phyloP scores from a whole-genome alignment of 2,888 invertebrate genomes.

The Spatulosminthurus flaviceps region DNA sequence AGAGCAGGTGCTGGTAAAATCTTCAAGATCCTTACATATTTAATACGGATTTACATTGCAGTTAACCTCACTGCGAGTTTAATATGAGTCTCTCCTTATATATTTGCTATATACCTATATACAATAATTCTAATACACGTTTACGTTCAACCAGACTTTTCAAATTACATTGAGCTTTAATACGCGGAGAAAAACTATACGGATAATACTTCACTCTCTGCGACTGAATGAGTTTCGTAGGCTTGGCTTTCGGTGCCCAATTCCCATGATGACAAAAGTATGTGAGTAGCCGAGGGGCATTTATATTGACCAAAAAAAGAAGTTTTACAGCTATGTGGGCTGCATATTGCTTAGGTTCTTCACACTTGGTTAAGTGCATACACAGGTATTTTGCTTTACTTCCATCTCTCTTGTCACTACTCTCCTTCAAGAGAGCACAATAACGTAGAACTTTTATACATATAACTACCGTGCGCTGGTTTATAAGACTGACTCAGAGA shows the following conservation, averaged over 20 bases:
- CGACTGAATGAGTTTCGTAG: slow-evolving; percentile 38
- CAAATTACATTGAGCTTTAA: too few relatives aligned
- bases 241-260: slow-evolving; percentile 39
- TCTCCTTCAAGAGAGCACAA: too few relatives aligned
- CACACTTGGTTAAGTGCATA: slow-evolving; percentile 35
- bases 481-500: too few relatives aligned
- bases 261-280: slow-evolving; percentile 43
- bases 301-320: slow-evolving; percentile 45
- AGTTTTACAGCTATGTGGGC: slow-evolving; percentile 44
- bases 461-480: too few relatives aligned
- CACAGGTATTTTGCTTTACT: slow-evolving; percentile 7
- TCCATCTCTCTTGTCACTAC: slow-evolving; percentile 6
- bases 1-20: not conserved
- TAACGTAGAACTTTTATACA: too few relatives aligned
- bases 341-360: slow-evolving; percentile 45
- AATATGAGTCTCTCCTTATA: too few relatives aligned
- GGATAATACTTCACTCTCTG: too few relatives aligned
- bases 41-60: not conserved
- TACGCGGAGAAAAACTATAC: too few relatives aligned
- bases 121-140: too few relatives aligned
- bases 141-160: too few relatives aligned
- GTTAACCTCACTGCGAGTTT: not conserved
- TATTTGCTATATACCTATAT: too few relatives aligned
- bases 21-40: slow-evolving; percentile 1
- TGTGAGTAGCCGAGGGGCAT: slow-evolving; percentile 39